Evolutionary conservation across 1,140 invertebrate genomes (phyloP), one percentile per base, ranked within the genome.

Genomic region (Drosophila varians): DNA sequence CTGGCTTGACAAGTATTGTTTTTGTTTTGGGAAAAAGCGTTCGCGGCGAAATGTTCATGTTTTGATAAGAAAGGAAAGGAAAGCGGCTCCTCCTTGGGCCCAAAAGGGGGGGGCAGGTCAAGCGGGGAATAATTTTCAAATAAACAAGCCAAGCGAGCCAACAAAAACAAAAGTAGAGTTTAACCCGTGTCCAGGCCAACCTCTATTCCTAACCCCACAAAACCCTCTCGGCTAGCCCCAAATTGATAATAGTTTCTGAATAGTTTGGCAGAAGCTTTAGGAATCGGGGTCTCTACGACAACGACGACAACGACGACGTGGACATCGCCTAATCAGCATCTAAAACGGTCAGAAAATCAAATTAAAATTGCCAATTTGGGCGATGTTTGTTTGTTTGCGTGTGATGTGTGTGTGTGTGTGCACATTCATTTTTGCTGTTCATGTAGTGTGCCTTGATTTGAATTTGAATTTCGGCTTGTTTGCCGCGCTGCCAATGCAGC

Each of bases 321-420:
- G 52, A 49, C 47, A 62, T 65, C 60, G 46, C 60, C 77, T 77
- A 87, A 86, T 86, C 82, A 86, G 62, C 69, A 71, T 73, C 77
- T 58, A 47, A 77, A 87, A 80, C 56, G 82, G 72, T 25, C 82
- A 87, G 70, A 74, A 79, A 86, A 87, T 80, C 80, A 80, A 86
- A 84, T 84, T 80, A 84, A 84, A 86, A 76, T 73, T 69, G 80
- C 75, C 82, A 86, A 86, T 80, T 72, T 65, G 76, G 72, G 58
- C 74, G 65, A 52, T 65, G 64, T 65, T 54, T n/a, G n/a, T n/a
- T n/a, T n/a, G n/a, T n/a, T n/a, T n/a, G n/a, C n/a, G n/a, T n/a
- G n/a, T n/a, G 18, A 21, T 11, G 8, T 31, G 16, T 7, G 16
- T 21, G 8, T 26, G 36, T 36, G 8, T 16, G 18, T 4, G 23